These are phyloP conservation scores for Ichneumoninae sp. DNA, from an alignment of 2,888 invertebrate species.

Conservation along the genomic window DNA sequence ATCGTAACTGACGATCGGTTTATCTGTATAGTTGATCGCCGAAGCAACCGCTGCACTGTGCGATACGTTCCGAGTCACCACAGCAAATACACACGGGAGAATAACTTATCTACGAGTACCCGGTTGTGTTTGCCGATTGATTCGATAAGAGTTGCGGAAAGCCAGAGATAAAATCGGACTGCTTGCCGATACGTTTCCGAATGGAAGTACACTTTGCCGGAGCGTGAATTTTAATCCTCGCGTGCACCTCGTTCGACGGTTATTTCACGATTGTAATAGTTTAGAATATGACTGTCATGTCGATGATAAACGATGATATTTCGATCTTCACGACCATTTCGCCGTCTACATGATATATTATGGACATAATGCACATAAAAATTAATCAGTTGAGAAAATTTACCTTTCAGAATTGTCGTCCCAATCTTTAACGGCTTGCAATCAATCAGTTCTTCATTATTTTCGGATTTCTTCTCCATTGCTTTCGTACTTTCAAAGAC, in stretches of 20 bases:
- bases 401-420: background rate
- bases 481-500: no score
- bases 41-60: slow-evolving; percentile 7
- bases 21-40: background rate
- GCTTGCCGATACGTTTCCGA: background rate
- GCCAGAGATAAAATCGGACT: background rate
- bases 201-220: background rate
- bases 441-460: no score
- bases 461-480: no score
- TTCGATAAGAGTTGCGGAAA: slow-evolving; percentile 37
- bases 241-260: background rate
- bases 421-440: background rate
- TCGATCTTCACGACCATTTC: background rate
- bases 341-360: background rate
- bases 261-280: background rate
- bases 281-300: background rate
- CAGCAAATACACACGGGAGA: background rate
- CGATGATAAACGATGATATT: background rate
- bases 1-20: background rate
- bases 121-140: slow-evolving; percentile 24
- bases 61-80: background rate
- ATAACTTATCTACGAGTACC: slow-evolving; percentile 37
- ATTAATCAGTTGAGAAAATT: background rate
- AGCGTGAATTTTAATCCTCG: background rate
- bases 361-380: background rate